Conservation (phyloP, 2,113 vertebrate species). For the Amblyornis subalaris region DNA sequence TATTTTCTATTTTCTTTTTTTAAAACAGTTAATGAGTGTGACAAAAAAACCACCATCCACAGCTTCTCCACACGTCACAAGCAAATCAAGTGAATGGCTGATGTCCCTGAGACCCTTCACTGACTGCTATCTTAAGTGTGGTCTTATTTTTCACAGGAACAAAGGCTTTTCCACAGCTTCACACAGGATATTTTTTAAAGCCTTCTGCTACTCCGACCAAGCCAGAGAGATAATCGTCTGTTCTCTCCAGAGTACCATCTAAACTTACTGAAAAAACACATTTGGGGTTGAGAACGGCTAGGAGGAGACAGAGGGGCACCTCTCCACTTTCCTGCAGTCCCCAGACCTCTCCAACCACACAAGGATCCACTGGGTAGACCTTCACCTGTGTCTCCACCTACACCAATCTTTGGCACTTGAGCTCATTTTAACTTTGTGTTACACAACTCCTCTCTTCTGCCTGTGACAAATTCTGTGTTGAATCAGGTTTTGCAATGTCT, state of each 20-base stretch:
- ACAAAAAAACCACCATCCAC: not conserved
- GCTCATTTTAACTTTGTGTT: not conserved
- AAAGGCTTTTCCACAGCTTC: conserved; percentile 2
- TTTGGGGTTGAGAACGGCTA: not conserved
- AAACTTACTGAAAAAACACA: not conserved
- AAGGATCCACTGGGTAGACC: not conserved
- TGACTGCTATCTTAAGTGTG: not conserved
- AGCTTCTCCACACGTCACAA: not conserved
- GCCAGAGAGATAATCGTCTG: not conserved
- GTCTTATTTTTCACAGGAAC: not conserved
- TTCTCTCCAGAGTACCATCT: not conserved
- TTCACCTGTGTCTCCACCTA: not conserved
- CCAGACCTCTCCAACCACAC: not conserved
- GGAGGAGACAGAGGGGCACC: rapidly evolving
- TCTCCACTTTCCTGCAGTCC: not conserved
- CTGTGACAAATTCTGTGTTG: not conserved
- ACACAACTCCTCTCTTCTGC: not conserved
- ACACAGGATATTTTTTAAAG: conserved; percentile 1
- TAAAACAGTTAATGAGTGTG: not conserved
- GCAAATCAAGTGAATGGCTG: not conserved
- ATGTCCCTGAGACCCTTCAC: not conserved
- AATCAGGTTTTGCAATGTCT: not conserved
- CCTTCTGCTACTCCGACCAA: not conserved
- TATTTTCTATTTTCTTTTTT: conserved; percentile 22
- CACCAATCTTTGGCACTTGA: not conserved